These are phyloP conservation scores for Hirtodrosophila trivittata DNA, from an alignment of 2,888 invertebrate species.

Conservation along the genomic window DNA sequence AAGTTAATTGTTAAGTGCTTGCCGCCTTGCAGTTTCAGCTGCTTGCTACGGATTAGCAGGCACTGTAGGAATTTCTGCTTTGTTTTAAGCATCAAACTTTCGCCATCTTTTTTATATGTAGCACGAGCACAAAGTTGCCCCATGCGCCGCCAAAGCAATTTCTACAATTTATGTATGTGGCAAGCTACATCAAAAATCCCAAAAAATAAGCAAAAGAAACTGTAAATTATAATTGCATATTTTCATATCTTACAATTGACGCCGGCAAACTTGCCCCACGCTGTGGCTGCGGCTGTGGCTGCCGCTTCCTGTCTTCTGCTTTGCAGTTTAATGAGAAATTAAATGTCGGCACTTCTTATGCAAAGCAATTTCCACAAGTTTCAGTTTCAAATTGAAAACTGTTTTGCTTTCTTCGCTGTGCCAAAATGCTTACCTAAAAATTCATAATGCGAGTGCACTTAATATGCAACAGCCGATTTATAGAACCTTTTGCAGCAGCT, in stretches of 20 bases:
- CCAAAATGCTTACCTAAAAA: constrained; percentile 21
- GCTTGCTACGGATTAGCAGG: constrained; percentile 64
- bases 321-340: constrained; percentile 68
- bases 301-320: constrained; percentile 8
- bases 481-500: constrained; percentile 23
- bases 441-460: constrained; percentile 16
- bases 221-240: constrained; percentile 83
- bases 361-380: constrained; percentile 61
- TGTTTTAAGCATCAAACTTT: constrained; percentile 61
- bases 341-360: constrained; percentile 61
- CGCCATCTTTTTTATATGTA: constrained; percentile 49
- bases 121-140: constrained; percentile 66
- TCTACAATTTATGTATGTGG: constrained; percentile 68
- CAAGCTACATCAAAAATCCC: constrained; percentile 39
- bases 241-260: constrained; percentile 82
- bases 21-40: constrained; percentile 48
- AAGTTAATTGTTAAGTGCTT: constrained; percentile 77
- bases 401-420: constrained; percentile 18
- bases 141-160: constrained; percentile 34
- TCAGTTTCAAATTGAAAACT: constrained; percentile 52
- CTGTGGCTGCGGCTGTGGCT: constrained; percentile 5
- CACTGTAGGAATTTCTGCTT: constrained; percentile 23
- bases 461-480: constrained; percentile 22
- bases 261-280: constrained; percentile 45
- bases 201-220: constrained; percentile 37